These are phyloP conservation scores for Idaea aversata DNA, from an alignment of 2,888 invertebrate genomes.

Conservation along the genomic window DNA sequence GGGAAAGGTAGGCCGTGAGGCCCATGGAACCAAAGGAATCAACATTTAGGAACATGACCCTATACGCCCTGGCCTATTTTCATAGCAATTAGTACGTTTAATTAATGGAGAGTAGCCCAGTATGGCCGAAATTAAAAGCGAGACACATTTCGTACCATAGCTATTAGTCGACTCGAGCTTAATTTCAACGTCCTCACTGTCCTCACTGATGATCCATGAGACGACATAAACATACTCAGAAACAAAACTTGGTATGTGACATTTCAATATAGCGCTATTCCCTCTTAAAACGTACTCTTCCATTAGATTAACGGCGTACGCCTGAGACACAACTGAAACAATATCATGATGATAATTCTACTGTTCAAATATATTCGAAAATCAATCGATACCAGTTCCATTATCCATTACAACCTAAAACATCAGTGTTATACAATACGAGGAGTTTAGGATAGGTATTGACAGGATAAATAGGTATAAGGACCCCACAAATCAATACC, in stretches of 20 bases:
- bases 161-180: constrained; percentile 62
- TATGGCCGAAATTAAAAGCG: constrained; percentile 3
- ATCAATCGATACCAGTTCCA: not conserved
- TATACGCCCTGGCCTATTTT: constrained; percentile 29
- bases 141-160: constrained; percentile 50
- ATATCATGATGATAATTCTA: constrained; percentile 28
- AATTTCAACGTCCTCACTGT: constrained; percentile 72
- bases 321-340: constrained; percentile 93
- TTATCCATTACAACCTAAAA: not conserved
- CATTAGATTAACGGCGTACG: constrained; percentile 94
- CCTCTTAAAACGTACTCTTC: constrained; percentile 95
- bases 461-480: constrained; percentile 19
- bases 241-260: constrained; percentile 96
- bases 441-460: constrained; percentile 11
- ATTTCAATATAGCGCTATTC: constrained; percentile 94
- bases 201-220: constrained; percentile 92
- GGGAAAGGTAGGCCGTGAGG: constrained; percentile 81
- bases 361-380: constrained; percentile 10
- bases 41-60: constrained; percentile 49
- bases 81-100: not conserved
- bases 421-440: not conserved
- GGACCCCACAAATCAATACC: constrained; percentile 43
- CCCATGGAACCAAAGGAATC: constrained; percentile 75
- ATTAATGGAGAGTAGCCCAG: not conserved
- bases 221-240: constrained; percentile 93